phyloP scores from a whole-genome alignment of 2,888 invertebrate species.

The Chrysolina haemoptera region DNA sequence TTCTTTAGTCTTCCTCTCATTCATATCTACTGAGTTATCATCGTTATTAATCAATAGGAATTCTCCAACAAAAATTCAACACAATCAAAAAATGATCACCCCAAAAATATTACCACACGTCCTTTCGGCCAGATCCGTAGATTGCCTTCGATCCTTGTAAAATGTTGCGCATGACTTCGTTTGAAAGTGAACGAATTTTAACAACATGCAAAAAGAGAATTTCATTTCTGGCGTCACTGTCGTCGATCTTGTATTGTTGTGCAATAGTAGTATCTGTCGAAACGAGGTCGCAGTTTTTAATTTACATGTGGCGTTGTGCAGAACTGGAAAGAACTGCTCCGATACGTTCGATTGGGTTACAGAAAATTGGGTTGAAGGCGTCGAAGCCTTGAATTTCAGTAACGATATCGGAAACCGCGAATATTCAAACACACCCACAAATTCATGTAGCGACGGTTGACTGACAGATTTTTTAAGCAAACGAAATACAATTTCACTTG shows the following conservation, averaged over 20 bases:
- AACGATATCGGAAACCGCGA: neutral
- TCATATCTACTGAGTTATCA: too few species aligned
- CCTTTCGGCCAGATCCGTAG: neutral
- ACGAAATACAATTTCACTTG: too few species aligned
- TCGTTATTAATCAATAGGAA: too few species aligned
- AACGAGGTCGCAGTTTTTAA: constrained; percentile 8
- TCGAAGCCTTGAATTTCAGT: constrained; percentile 8
- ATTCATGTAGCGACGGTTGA: too few species aligned
- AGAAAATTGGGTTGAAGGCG: constrained; percentile 14
- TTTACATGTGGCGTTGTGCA: constrained; percentile 12
- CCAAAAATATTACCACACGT: neutral
- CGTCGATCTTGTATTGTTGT: constrained; percentile 17
- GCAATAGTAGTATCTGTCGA: neutral
- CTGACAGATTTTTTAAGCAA: too few species aligned
- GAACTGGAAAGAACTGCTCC: constrained; percentile 7
- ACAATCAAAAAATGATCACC: too few species aligned
- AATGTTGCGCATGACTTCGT: neutral
- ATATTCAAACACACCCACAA: neutral
- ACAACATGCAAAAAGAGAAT: constrained; percentile 2
- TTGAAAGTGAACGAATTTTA: constrained; percentile 6
- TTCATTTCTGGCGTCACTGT: constrained; percentile 12
- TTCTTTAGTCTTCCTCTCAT: too few species aligned
- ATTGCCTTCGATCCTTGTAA: neutral
- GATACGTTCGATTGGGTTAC: constrained; percentile 9
- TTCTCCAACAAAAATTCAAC: too few species aligned